These are phyloP conservation scores for Rhombomys opimus DNA, from an alignment of 2,113 vertebrate species.

Conservation along the genomic window DNA sequence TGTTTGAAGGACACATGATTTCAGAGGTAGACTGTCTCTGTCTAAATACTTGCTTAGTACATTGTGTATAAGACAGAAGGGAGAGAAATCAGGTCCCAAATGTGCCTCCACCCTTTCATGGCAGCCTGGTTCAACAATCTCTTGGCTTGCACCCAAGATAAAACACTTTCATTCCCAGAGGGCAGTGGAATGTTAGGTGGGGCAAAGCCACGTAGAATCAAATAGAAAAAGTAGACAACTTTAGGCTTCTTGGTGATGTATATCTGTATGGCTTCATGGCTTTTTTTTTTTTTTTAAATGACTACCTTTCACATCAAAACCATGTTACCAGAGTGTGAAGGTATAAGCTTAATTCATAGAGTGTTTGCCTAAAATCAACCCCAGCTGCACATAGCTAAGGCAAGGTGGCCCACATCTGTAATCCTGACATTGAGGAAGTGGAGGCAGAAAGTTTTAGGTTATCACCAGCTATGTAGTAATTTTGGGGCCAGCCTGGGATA, in stretches of 20 bases:
- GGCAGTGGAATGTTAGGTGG: neutral
- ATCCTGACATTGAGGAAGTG: neutral
- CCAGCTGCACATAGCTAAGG: neutral
- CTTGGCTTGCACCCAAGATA: neutral
- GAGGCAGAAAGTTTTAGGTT: neutral
- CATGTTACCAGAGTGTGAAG: neutral
- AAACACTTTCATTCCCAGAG: neutral
- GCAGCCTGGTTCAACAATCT: constrained; percentile 12
- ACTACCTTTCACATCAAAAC: constrained; percentile 24
- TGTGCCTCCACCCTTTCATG: neutral
- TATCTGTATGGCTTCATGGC: neutral
- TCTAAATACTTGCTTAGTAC: neutral
- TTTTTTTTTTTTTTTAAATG: constrained; percentile 27
- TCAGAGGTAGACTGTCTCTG: neutral
- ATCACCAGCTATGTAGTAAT: neutral
- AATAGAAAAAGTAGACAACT: neutral
- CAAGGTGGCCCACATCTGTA: neutral
- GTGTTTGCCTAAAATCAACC: neutral
- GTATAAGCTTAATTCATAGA: neutral
- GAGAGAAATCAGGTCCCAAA: constrained; percentile 19
- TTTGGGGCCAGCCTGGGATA: neutral
- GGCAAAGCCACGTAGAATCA: neutral
- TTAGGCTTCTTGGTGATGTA: neutral
- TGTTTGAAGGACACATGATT: neutral
- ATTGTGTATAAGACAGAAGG: neutral